Conservation (phyloP, 2,888 invertebrate genomes). For the Lasioglossum leucozonium region DNA sequence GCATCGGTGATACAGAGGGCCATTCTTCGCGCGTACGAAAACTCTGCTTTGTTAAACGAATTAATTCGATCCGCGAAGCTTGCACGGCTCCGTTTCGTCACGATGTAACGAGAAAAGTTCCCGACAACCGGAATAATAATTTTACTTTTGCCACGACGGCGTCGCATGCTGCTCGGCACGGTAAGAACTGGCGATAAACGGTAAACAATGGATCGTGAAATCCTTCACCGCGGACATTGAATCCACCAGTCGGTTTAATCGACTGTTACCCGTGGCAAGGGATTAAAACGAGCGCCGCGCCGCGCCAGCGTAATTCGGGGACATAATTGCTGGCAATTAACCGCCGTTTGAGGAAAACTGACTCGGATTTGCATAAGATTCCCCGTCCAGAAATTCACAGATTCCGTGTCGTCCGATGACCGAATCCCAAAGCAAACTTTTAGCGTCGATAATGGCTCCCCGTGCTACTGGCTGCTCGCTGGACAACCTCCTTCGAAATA, state of each 20-base stretch:
- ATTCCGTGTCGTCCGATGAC: slow-evolving; percentile 50
- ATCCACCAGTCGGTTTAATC: not conserved
- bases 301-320: slow-evolving; percentile 10
- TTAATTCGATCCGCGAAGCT: slow-evolving; percentile 46
- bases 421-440: slow-evolving; percentile 70
- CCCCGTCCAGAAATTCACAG: slow-evolving; percentile 17
- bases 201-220: not conserved
- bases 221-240: not conserved
- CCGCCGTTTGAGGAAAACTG: slow-evolving; percentile 24
- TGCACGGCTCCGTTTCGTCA: not conserved
- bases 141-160: not conserved
- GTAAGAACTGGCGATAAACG: not conserved
- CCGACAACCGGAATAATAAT: not conserved
- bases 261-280: slow-evolving; percentile 1
- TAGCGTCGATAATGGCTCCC: slow-evolving; percentile 4
- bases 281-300: not conserved
- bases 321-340: slow-evolving; percentile 43
- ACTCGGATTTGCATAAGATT: slow-evolving; percentile 44
- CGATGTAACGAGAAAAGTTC: slow-evolving; percentile 14
- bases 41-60: slow-evolving; percentile 58
- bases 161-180: not conserved
- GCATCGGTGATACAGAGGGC: slow-evolving; percentile 41
- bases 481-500: not conserved
- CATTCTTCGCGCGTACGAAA: slow-evolving; percentile 45
- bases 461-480: not conserved